Conservation (phyloP, 2,113 vertebrate species). For the Ellobius talpinus region DNA sequence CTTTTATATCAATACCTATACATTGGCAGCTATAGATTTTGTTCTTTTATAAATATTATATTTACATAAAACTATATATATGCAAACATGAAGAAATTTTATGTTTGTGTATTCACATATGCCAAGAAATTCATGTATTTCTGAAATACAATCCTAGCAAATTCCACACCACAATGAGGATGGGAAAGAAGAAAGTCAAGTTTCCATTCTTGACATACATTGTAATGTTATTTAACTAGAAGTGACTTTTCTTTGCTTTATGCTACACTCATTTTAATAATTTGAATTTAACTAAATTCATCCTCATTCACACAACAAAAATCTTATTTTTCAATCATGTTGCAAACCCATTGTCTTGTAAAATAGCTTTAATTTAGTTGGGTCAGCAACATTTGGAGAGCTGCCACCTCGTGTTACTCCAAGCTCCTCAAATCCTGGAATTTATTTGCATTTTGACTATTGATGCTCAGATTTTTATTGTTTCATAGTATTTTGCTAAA, state of each 20-base stretch:
- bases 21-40: background rate
- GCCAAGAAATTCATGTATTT: background rate
- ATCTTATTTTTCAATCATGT: background rate
- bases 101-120: background rate
- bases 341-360: background rate
- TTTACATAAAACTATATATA: background rate
- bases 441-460: slow-evolving; percentile 46
- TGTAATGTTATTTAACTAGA: slow-evolving; percentile 1
- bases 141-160: background rate
- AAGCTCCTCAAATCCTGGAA: background rate
- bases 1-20: background rate
- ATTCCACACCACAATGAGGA: background rate
- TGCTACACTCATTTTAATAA: background rate
- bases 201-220: background rate
- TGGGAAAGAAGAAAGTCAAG: background rate
- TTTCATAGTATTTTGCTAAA: slow-evolving; percentile 35
- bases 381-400: background rate
- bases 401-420: background rate
- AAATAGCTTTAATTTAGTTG: slow-evolving; percentile 12
- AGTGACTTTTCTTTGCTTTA: background rate
- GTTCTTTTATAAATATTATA: slow-evolving; percentile 37
- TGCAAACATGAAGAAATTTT: background rate
- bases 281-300: slow-evolving; percentile 21
- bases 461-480: background rate
- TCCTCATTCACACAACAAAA: background rate